Percentiles rank a stretch among this genome's conserved stretches.
Evolutionary conservation across 2,113 vertebrate species (phyloP).

Genomic region (Pseudolaguvia tuberculata): DNA sequence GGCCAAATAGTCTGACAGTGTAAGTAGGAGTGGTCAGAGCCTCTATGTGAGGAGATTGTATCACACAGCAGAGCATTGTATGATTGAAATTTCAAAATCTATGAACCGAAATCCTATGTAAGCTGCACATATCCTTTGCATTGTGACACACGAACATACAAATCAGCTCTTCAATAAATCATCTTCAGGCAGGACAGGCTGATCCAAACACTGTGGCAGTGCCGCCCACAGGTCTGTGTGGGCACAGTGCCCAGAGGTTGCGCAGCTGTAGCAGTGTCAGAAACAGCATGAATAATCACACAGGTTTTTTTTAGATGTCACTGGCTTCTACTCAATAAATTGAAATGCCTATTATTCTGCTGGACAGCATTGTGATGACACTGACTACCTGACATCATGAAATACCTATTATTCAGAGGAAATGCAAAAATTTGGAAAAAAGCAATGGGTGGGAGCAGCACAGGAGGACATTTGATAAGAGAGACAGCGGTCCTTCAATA

Average conservation of each 20-base stretch:
- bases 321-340: conserved; percentile 7
- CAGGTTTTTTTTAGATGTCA: conserved; percentile 17
- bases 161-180: conserved; percentile 13
- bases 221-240: conserved; percentile 20
- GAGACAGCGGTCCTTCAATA: conserved; percentile 28
- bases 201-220: conserved; percentile 10
- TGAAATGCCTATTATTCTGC: conserved; percentile 30
- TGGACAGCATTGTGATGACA: conserved; percentile 21
- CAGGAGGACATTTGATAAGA: conserved; percentile 21
- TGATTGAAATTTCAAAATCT: too few relatives aligned
- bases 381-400: conserved; percentile 5
- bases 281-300: conserved; percentile 29
- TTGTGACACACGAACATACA: conserved; percentile 7
- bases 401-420: conserved; percentile 12
- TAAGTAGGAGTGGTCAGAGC: not conserved
- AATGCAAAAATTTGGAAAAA: conserved; percentile 2
- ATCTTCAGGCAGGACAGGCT: conserved; percentile 25
- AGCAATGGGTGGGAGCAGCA: not conserved
- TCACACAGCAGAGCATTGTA: too few relatives aligned
- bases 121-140: conserved; percentile 1
- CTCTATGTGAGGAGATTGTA: too few relatives aligned
- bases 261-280: conserved; percentile 23
- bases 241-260: conserved; percentile 19
- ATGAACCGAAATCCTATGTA: not conserved
- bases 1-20: not conserved